These are phyloP conservation scores for Cataglyphis altisquamis DNA, from an alignment of 2,888 invertebrate genomes.

Conservation along the genomic window DNA sequence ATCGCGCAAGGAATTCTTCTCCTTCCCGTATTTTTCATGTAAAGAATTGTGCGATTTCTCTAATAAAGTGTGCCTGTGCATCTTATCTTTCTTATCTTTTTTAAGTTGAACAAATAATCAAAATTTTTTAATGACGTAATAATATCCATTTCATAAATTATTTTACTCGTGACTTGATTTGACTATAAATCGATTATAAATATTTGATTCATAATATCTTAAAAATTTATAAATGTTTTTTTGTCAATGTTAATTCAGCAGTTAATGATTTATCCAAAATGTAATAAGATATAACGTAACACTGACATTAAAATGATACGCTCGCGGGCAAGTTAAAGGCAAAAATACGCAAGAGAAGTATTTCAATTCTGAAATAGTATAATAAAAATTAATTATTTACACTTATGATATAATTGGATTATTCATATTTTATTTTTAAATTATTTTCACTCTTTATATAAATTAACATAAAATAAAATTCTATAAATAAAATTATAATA, in stretches of 20 bases:
- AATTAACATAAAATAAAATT: not conserved
- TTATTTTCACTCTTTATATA: not conserved
- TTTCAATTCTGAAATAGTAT: not conserved
- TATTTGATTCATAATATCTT: not conserved
- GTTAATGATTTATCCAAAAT: not conserved
- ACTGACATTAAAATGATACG: not conserved
- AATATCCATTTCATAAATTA: not conserved
- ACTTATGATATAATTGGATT: not conserved
- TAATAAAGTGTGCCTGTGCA: slow-evolving; percentile 10
- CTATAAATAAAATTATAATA: not conserved
- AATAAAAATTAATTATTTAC: not conserved
- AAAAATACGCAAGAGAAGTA: not conserved
- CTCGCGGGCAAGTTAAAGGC: not conserved
- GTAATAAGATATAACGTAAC: not conserved
- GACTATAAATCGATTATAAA: not conserved
- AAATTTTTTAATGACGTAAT: not conserved
- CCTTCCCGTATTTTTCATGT: slow-evolving; percentile 66
- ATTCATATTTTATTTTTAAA: not conserved
- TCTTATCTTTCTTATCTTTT: not conserved
- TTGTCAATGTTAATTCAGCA: not conserved
- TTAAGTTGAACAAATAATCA: not conserved
- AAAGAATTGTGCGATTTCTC: slow-evolving; percentile 62
- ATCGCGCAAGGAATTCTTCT: slow-evolving; percentile 65
- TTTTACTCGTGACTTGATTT: not conserved
- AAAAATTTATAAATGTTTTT: not conserved